phyloP scores from a whole-genome alignment of 2,888 invertebrate genomes.

The Hoplodrina blanda region DNA sequence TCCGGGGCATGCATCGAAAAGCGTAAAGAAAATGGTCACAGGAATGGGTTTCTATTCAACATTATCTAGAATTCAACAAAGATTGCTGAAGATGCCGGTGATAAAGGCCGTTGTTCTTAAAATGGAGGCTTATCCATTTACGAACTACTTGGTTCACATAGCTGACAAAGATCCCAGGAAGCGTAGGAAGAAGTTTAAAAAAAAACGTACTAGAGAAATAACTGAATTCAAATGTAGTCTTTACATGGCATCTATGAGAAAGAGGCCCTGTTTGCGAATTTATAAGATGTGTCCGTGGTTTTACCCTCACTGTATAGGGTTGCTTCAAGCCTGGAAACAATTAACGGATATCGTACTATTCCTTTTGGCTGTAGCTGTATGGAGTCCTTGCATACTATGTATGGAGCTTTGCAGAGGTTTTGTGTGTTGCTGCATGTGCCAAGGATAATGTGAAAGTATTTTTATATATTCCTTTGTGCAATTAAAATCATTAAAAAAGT shows the following conservation, averaged over 20 bases:
- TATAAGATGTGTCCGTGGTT: constrained; percentile 75
- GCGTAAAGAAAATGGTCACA: not conserved
- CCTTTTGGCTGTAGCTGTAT: constrained; percentile 74
- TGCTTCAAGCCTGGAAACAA: constrained; percentile 70
- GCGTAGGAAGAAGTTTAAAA: constrained; percentile 25
- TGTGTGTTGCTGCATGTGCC: constrained; percentile 74
- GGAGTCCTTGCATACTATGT: constrained; percentile 78
- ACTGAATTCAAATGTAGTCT: constrained; percentile 69
- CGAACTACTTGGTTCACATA: constrained; percentile 49
- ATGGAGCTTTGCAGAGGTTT: constrained; percentile 70
- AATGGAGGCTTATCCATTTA: constrained; percentile 33
- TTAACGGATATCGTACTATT: constrained; percentile 72
- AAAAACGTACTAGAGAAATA: constrained; percentile 36
- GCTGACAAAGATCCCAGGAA: constrained; percentile 39
- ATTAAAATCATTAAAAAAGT: not conserved
- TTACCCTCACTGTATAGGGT: constrained; percentile 74
- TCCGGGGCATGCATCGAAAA: not conserved
- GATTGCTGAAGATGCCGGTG: constrained; percentile 25
- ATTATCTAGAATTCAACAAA: constrained; percentile 20
- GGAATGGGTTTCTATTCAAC: constrained; percentile 21
- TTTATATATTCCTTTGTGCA: constrained; percentile 2
- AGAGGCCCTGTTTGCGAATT: constrained; percentile 68
- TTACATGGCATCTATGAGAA: constrained; percentile 74
- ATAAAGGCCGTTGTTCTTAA: not conserved
- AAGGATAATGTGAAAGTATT: constrained; percentile 47